These are phyloP conservation scores for Heloderma charlesbogerti DNA, from an alignment of 2,113 vertebrate genomes.

Conservation along the genomic window DNA sequence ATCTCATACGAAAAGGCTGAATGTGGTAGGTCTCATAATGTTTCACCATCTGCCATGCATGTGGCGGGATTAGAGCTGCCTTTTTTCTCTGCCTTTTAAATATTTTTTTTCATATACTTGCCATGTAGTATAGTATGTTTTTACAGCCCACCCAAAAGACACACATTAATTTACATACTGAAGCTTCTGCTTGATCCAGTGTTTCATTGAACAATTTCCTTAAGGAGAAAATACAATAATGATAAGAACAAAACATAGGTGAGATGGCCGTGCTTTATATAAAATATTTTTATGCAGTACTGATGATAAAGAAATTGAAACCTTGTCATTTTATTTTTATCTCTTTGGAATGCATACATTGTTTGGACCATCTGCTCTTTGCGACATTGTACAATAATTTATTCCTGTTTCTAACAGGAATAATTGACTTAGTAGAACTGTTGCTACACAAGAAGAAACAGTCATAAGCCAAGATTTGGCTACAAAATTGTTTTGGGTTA, in stretches of 20 bases:
- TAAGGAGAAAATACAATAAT: background rate
- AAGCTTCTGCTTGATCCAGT: background rate
- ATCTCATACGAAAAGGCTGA: background rate
- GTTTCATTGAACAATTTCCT: background rate
- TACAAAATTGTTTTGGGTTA: background rate
- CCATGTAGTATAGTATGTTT: background rate
- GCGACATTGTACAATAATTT: too few species aligned
- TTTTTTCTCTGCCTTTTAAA: background rate
- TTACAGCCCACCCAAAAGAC: background rate
- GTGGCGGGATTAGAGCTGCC: background rate
- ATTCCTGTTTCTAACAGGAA: background rate
- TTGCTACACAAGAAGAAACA: background rate
- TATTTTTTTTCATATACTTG: background rate
- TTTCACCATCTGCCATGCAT: background rate
- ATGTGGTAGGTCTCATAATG: constrained; percentile 1
- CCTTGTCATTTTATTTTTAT: background rate
- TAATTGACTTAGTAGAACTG: background rate
- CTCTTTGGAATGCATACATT: background rate
- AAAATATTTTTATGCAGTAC: background rate
- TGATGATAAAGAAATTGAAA: background rate
- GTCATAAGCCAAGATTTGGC: background rate
- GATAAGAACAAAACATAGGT: background rate
- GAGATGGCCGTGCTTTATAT: background rate
- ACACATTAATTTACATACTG: background rate
- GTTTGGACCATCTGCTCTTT: background rate